Evolutionary conservation across 2,888 invertebrate species (phyloP).

Genomic region (Synergus japonicus): DNA sequence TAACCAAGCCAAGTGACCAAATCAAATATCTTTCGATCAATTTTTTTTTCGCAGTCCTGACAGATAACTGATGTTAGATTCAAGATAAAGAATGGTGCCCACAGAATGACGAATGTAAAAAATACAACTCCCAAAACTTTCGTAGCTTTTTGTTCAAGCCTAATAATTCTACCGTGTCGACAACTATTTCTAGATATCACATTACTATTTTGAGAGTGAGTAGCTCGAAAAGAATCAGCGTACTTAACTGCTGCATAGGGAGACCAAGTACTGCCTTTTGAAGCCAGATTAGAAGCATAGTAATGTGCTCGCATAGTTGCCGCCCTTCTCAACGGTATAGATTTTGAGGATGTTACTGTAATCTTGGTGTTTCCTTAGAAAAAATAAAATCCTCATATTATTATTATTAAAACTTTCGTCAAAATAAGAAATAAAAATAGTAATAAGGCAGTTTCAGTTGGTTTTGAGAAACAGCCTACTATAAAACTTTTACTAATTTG

Average conservation of each 20-base stretch:
- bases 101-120: slow-evolving; percentile 94
- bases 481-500: too few species aligned
- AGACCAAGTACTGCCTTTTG: slow-evolving; percentile 79
- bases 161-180: slow-evolving; percentile 89
- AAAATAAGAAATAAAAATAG: too few species aligned
- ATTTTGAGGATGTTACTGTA: slow-evolving; percentile 66
- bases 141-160: slow-evolving; percentile 96
- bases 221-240: slow-evolving; percentile 82
- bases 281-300: slow-evolving; percentile 72
- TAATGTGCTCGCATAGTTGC: slow-evolving; percentile 82
- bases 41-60: slow-evolving; percentile 86
- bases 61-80: slow-evolving; percentile 93
- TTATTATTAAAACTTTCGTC: too few species aligned
- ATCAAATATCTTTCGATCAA: slow-evolving; percentile 89
- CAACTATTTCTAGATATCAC: slow-evolving; percentile 90
- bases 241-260: slow-evolving; percentile 79
- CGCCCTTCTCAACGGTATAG: slow-evolving; percentile 80
- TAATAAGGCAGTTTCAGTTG: too few species aligned
- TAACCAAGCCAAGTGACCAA: slow-evolving; percentile 96
- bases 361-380: slow-evolving; percentile 79
- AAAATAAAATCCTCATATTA: too few species aligned
- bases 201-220: slow-evolving; percentile 87
- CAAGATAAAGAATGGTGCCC: slow-evolving; percentile 97
- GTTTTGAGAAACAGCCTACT: too few species aligned
- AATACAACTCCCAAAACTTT: slow-evolving; percentile 97